A percentile compares a stretch with the other conserved stretches of the same genome.
These are phyloP conservation scores for Azemiops feae DNA, from an alignment of 2,113 vertebrate species.

Conservation along the genomic window DNA sequence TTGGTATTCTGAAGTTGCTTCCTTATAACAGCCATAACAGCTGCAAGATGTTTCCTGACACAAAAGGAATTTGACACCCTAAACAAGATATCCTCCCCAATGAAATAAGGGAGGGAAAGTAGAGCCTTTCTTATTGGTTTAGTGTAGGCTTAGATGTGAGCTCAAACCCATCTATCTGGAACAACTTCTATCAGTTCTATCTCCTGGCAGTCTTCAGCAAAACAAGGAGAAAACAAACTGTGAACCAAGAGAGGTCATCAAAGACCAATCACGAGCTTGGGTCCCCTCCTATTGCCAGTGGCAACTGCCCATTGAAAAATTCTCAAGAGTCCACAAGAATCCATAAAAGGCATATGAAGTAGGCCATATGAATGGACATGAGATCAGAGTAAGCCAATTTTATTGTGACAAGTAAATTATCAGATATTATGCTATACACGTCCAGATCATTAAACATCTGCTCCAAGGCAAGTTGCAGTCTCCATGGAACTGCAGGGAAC, in stretches of 20 bases:
- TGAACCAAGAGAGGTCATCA: background rate
- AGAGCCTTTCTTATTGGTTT: background rate
- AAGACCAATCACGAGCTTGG: background rate
- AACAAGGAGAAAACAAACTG: background rate
- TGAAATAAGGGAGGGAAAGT: background rate
- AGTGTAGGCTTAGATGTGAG: background rate
- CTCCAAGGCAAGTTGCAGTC: background rate
- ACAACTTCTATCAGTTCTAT: background rate
- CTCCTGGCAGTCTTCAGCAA: background rate
- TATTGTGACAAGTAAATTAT: background rate
- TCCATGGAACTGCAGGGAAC: background rate
- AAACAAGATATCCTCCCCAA: background rate
- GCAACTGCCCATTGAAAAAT: background rate
- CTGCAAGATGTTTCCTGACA: background rate
- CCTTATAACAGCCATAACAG: background rate
- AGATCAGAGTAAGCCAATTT: background rate
- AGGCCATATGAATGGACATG: background rate
- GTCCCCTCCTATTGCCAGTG: background rate
- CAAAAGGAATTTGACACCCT: background rate
- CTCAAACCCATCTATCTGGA: background rate
- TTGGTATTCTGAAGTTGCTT: background rate
- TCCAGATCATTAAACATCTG: background rate
- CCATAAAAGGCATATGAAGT: background rate
- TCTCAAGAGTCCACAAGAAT: background rate
- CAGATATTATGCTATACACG: background rate